phyloP scores from a whole-genome alignment of 2,113 vertebrate genomes.

The Paramisgurnus dabryanus region DNA sequence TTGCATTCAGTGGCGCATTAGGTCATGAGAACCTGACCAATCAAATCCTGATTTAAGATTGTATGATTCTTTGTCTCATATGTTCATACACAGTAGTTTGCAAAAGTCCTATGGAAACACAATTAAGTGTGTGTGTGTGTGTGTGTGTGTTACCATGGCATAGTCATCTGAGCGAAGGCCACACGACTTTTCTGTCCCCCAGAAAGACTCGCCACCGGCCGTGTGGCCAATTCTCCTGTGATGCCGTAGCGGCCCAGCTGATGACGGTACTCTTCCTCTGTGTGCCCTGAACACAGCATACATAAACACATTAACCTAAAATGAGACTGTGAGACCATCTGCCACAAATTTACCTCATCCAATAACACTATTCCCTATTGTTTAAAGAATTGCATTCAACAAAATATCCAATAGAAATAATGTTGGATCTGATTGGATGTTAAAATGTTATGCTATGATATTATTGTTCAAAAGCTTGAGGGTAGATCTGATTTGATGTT shows the following conservation, averaged over 20 bases:
- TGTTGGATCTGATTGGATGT: neutral
- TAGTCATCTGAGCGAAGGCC: conserved; percentile 98
- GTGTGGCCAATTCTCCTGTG: conserved; percentile 87
- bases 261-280: conserved; percentile 95
- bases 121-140: neutral
- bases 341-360: no score
- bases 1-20: no score
- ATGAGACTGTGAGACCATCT: no score
- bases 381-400: no score
- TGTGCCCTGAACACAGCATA: conserved; percentile 75
- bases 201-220: conserved; percentile 92
- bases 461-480: neutral
- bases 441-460: neutral
- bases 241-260: conserved; percentile 95
- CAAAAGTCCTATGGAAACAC: no score
- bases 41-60: no score
- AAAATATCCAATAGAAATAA: no score
- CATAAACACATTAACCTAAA: neutral
- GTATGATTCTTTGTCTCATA: no score
- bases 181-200: conserved; percentile 98
- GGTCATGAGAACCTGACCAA: no score
- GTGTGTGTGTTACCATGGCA: conserved; percentile 83
- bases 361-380: no score
- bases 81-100: no score
- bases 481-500: no score